These are phyloP conservation scores for Acleris emargana DNA, from an alignment of 2,888 invertebrate genomes.

Conservation along the genomic window DNA sequence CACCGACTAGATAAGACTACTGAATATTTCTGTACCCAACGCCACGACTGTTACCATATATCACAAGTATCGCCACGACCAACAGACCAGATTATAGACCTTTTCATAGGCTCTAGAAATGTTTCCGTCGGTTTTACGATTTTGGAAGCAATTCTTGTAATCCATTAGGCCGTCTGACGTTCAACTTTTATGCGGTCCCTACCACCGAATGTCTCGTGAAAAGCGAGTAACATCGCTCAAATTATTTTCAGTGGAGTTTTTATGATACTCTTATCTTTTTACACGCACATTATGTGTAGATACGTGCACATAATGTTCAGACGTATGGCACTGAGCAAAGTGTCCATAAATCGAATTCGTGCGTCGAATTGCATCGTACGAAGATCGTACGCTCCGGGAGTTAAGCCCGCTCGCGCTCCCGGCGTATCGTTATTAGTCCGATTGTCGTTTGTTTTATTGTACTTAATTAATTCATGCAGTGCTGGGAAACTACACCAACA, in stretches of 20 bases:
- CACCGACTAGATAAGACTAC: constrained; percentile 47
- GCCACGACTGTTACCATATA: constrained; percentile 51
- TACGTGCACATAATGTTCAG: constrained; percentile 78
- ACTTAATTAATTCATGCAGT: too few species aligned
- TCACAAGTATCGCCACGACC: constrained; percentile 48
- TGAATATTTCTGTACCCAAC: constrained; percentile 50
- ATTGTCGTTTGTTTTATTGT: too few species aligned
- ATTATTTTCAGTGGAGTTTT: constrained; percentile 81
- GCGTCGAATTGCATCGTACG: constrained; percentile 63
- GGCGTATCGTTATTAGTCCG: too few species aligned
- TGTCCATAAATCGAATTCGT: constrained; percentile 79
- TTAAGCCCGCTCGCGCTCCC: too few species aligned
- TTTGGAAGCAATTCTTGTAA: constrained; percentile 78
- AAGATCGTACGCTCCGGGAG: too few species aligned
- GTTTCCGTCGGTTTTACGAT: constrained; percentile 70
- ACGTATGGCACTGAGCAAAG: constrained; percentile 68
- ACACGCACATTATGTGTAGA: constrained; percentile 79
- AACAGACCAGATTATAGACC: constrained; percentile 62
- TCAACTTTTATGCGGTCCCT: constrained; percentile 79
- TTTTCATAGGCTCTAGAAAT: constrained; percentile 66
- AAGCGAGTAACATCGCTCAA: constrained; percentile 79
- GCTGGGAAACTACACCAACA: too few species aligned
- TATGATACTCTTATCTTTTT: constrained; percentile 82
- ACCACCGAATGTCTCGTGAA: constrained; percentile 78
- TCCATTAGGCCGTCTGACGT: constrained; percentile 80